Base-by-base conservation (phyloP, 2,888 invertebrate species). In the Agrotis clavis region DNA sequence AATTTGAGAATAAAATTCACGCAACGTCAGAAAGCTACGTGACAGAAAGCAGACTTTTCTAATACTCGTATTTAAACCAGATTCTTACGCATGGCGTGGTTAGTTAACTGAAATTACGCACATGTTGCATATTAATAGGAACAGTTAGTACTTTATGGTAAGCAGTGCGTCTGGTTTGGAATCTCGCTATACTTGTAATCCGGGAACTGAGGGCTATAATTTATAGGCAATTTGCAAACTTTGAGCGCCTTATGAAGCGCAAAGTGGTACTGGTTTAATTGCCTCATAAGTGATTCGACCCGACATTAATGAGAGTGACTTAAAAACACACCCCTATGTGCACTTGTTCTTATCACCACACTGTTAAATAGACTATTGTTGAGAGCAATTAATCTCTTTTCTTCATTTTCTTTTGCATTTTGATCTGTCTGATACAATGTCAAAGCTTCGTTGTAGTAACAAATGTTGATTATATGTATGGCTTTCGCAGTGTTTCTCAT, bases 221-320 rank as follows among this genome's bases (percentile, higher is more conserved):
- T 71, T 67, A 83, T 69, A 18, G 57, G 19, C 18, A 59, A 59
- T 47, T 69, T 71, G 68, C 54, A 79, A 84, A 82, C 57, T 83
- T 85, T 79, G 85, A 85, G 82, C 66, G 63, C 76, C 73, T 65
- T 74, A 67, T 67, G 30, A 67, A 66, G 74, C 75, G 68, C 47
- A 72, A 60, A 81, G 70, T 66, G 72, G 69, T 77, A 72, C 72
- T 81, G 71, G 73, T 82, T 83, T 85, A 84, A 87, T 88, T 85
- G 79, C 85, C 56, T 65, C 83, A 81, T 85, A 84, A 87, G 83
- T 82, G 82, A 84, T 82, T 86, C 77, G 67, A 82, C 74, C 70
- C 64, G 81, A 74, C 77, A 66, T 61, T 84, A 82, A 81, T 85
- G 81, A 82, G 83, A 82, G 71, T 65, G 56, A 68, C 69, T 78